Evolutionary conservation across 2,797 vertebrate species (phyloP).

Genomic region (Numenius phaeopus): DNA sequence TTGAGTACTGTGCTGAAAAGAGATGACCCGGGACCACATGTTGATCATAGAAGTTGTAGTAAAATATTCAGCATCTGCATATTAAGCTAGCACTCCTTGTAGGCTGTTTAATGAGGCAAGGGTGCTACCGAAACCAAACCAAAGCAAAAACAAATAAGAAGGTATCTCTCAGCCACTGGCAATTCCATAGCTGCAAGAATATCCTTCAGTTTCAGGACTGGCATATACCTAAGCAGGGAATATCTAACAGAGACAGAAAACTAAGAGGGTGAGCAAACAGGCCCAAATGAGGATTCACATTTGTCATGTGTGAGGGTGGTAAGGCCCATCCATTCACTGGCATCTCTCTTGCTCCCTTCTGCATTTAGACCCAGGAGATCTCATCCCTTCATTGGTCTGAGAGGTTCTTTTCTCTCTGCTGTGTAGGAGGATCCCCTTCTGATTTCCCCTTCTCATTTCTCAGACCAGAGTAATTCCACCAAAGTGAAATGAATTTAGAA

Average conservation of each 20-base stretch:
- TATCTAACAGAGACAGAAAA: neutral
- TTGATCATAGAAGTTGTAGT: neutral
- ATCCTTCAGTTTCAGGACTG: neutral
- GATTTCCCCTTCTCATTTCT: neutral
- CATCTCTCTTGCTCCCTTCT: neutral
- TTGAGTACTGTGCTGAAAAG: constrained; percentile 40
- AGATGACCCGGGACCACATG: neutral
- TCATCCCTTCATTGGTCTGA: neutral
- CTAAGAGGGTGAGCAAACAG: neutral
- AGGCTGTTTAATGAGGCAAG: neutral
- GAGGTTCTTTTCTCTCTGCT: neutral
- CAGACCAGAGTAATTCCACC: neutral
- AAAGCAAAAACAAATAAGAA: neutral
- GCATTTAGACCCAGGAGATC: neutral
- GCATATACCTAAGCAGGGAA: neutral
- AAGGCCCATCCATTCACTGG: neutral
- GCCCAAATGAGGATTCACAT: neutral
- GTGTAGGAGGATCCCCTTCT: neutral
- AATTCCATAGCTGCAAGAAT: neutral
- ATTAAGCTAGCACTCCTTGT: neutral
- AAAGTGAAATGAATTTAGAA: neutral
- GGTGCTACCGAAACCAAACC: neutral
- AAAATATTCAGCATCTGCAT: neutral
- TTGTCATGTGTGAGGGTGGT: neutral
- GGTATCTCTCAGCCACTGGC: neutral